Evolutionary conservation across 2,113 vertebrate genomes (phyloP).

Genomic region (Scytalopus superciliaris): DNA sequence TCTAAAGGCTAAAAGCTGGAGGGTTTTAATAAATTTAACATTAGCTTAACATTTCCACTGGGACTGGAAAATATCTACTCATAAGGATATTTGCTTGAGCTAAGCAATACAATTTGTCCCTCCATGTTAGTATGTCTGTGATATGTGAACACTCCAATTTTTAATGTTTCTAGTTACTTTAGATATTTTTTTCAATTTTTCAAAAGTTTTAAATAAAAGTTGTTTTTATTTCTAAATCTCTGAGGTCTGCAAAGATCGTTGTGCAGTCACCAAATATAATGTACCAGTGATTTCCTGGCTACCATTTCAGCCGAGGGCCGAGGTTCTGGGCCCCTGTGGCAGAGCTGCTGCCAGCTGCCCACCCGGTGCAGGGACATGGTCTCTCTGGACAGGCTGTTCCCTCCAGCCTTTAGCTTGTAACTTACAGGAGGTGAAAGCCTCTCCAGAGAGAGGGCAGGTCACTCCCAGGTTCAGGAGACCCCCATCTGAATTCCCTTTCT

Average conservation of each 20-base stretch:
- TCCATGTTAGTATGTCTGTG: rapidly evolving
- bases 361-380: rapidly evolving
- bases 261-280: rapidly evolving
- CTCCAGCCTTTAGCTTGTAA: background rate
- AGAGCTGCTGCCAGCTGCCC: background rate
- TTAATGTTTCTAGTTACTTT: background rate
- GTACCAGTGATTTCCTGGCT: background rate
- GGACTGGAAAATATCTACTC: background rate
- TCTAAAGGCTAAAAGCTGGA: conserved; percentile 12
- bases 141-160: background rate
- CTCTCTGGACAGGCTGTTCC: background rate
- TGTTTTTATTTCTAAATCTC: background rate
- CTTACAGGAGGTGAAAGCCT: background rate
- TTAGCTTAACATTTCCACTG: conserved; percentile 1
- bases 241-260: background rate
- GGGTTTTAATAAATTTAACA: conserved; percentile 46
- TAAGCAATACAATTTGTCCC: background rate
- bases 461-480: background rate
- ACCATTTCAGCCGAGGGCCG: background rate
- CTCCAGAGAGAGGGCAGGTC: background rate
- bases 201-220: background rate
- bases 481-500: background rate
- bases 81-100: background rate
- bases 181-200: background rate
- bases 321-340: background rate